phyloP scores from a whole-genome alignment of 2,888 invertebrate genomes.

The Oxyteleia sp. region DNA sequence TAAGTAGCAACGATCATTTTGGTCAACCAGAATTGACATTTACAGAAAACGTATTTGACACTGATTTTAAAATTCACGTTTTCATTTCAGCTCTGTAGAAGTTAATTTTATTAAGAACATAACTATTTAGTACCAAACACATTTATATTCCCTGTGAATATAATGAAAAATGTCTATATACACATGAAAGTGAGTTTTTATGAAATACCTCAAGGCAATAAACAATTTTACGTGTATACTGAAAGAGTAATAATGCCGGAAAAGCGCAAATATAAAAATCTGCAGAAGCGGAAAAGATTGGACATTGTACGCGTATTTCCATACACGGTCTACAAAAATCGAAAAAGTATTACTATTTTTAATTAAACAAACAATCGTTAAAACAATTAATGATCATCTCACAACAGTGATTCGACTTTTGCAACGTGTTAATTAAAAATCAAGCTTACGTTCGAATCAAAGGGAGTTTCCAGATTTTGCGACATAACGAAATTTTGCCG shows the following conservation, averaged over 20 bases:
- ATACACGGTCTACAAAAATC: slow-evolving; percentile 3
- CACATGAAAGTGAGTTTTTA: slow-evolving; percentile 58
- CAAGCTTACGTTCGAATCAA: slow-evolving; percentile 25
- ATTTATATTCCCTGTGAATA: slow-evolving; percentile 17
- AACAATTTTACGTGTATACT: slow-evolving; percentile 81
- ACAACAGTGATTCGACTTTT: slow-evolving; percentile 11
- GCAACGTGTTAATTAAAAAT: slow-evolving; percentile 28
- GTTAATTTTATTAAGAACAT: slow-evolving; percentile 23
- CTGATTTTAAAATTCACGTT: not conserved
- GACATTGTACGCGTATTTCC: not conserved
- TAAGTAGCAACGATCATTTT: not conserved
- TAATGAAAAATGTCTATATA: slow-evolving; percentile 22
- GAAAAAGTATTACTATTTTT: slow-evolving; percentile 24
- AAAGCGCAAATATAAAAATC: slow-evolving; percentile 57
- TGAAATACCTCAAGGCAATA: slow-evolving; percentile 79
- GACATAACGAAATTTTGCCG: not conserved
- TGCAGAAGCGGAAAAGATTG: slow-evolving; percentile 23
- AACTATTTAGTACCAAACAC: slow-evolving; percentile 26
- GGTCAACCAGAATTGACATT: not conserved
- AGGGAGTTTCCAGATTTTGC: not conserved
- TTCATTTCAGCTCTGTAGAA: not conserved
- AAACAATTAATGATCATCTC: slow-evolving; percentile 27
- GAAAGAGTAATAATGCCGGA: slow-evolving; percentile 64
- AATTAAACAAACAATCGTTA: slow-evolving; percentile 17
- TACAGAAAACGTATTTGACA: not conserved